phyloP scores from a whole-genome alignment of 2,797 vertebrate genomes.

The Bucorvus abyssinicus region DNA sequence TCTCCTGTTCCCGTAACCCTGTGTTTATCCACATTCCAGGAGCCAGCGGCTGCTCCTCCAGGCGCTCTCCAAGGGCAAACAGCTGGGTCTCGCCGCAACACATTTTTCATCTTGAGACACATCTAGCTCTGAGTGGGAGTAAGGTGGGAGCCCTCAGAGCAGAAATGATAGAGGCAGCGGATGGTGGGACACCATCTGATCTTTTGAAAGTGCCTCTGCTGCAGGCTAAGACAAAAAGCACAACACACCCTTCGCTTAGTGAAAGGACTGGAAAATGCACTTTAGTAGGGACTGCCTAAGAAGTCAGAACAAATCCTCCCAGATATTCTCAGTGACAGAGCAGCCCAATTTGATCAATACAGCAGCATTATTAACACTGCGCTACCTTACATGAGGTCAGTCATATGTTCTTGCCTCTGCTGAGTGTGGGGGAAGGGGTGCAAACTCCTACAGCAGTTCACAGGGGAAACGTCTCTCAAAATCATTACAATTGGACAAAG shows the following conservation, averaged over 20 bases:
- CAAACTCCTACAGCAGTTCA: constrained; percentile 43
- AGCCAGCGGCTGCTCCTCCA: constrained; percentile 40
- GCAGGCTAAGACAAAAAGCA: constrained; percentile 32
- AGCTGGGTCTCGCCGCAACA: neutral
- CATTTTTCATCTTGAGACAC: neutral
- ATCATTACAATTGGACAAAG: constrained; percentile 31
- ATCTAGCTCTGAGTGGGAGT: constrained; percentile 2
- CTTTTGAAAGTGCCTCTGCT: neutral
- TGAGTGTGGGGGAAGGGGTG: neutral
- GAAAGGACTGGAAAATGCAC: constrained; percentile 45
- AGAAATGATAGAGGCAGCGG: neutral
- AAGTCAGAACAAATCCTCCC: constrained; percentile 40
- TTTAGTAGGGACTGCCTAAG: neutral
- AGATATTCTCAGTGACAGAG: constrained; percentile 31
- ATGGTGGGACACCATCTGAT: constrained; percentile 20
- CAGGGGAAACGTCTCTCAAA: neutral
- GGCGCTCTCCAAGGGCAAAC: constrained; percentile 53
- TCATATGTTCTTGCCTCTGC: constrained; percentile 22
- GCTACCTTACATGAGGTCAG: constrained; percentile 32
- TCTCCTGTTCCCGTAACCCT: constrained; percentile 70
- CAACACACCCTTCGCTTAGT: neutral
- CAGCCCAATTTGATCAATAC: constrained; percentile 68
- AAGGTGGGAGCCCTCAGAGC: constrained; percentile 11
- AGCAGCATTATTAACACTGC: constrained; percentile 67
- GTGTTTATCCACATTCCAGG: constrained; percentile 70